Conservation (phyloP, 2,888 invertebrate species). For the Sthenelais limicola region DNA sequence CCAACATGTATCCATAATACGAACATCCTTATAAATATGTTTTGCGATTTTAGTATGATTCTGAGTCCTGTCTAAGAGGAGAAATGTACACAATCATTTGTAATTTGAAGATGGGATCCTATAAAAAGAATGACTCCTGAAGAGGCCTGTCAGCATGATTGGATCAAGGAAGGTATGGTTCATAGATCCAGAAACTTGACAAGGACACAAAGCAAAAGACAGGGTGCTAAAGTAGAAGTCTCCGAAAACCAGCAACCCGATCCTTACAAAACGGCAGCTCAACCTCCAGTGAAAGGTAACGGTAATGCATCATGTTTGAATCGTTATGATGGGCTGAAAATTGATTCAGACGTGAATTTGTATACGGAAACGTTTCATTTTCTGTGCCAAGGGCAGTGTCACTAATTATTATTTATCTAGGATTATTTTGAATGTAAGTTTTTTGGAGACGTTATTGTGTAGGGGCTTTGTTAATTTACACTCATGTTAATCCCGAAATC, state of each 20-base stretch:
- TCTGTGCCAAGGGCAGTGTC: background rate
- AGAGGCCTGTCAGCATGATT: slow-evolving; percentile 91
- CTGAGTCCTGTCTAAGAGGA: too few species aligned
- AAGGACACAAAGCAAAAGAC: slow-evolving; percentile 28
- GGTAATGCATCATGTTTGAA: background rate
- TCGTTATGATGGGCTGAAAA: background rate
- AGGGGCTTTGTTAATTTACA: too few species aligned
- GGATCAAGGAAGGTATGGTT: slow-evolving; percentile 75
- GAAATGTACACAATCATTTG: too few species aligned
- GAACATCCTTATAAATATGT: too few species aligned
- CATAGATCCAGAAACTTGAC: slow-evolving; percentile 37
- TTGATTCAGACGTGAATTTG: background rate
- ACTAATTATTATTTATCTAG: too few species aligned
- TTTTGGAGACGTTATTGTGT: too few species aligned
- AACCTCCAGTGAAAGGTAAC: slow-evolving; percentile 49
- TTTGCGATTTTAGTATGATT: too few species aligned
- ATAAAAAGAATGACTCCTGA: slow-evolving; percentile 91
- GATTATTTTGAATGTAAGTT: too few species aligned
- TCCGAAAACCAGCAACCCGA: slow-evolving; percentile 48
- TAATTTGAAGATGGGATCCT: slow-evolving; percentile 97
- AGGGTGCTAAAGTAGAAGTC: slow-evolving; percentile 4
- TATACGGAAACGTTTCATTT: background rate
- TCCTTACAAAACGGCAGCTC: slow-evolving; percentile 64
- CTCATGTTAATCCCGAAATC: too few species aligned
- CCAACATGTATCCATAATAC: too few species aligned